Percentiles rank a stretch among this genome's conserved stretches.
Conservation (phyloP, 2,888 invertebrate genomes). For the Stenolophus ochropezus region DNA sequence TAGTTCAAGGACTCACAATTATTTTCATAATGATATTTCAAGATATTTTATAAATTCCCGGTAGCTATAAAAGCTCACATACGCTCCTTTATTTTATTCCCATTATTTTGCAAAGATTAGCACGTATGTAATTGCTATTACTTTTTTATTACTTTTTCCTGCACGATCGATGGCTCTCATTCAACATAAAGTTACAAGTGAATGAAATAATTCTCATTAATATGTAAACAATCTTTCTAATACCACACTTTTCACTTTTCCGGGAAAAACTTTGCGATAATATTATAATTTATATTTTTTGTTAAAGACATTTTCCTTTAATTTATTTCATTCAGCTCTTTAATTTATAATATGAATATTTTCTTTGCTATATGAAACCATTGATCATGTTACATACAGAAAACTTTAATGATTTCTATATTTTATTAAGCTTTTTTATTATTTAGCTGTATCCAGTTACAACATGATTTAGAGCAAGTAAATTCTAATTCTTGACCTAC, state of each 20-base stretch:
- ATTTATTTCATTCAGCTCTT: neutral
- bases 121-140: neutral
- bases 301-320: neutral
- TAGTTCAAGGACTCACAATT: slow-evolving; percentile 12
- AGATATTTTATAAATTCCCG: slow-evolving; percentile 14
- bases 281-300: neutral
- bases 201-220: neutral
- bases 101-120: neutral
- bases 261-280: too few species aligned
- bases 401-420: too few species aligned
- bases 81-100: neutral
- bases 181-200: neutral
- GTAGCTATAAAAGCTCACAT: slow-evolving; percentile 4
- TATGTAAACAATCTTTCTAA: neutral
- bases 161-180: neutral
- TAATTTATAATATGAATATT: neutral
- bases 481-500: too few species aligned
- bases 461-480: too few species aligned
- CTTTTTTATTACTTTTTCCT: neutral
- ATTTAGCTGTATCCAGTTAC: too few species aligned
- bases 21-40: slow-evolving; percentile 17
- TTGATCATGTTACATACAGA: neutral
- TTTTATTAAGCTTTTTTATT: too few species aligned
- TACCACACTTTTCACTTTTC: too few species aligned
- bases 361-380: neutral